Conservation (phyloP, 2,113 vertebrate genomes). For the Tupaia chinensis region DNA sequence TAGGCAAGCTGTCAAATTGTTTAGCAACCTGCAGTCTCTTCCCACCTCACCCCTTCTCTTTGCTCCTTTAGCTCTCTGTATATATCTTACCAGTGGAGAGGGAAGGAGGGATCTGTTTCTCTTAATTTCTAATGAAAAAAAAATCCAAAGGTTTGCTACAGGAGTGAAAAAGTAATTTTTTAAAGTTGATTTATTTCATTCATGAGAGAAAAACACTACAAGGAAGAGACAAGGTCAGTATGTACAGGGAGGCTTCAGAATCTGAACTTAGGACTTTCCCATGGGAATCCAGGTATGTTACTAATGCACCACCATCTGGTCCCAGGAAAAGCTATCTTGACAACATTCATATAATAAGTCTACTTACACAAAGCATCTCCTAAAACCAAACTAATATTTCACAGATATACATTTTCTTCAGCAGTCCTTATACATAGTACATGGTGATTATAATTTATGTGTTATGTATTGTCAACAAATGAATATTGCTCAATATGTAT, state of each 20-base stretch:
- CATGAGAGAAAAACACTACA: no score
- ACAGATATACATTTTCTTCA: slow-evolving; percentile 45
- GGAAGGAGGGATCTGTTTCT: background rate
- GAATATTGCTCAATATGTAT: background rate
- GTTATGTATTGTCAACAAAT: slow-evolving; percentile 27
- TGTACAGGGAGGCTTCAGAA: no score
- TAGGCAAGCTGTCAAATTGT: slow-evolving; percentile 17
- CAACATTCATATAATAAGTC: background rate
- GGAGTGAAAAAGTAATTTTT: slow-evolving; percentile 8
- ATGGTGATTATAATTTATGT: background rate
- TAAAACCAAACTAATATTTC: slow-evolving; percentile 53
- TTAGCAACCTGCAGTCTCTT: background rate
- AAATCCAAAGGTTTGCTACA: background rate
- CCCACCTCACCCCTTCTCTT: background rate
- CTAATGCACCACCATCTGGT: no score
- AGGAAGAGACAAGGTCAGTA: no score
- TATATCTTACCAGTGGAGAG: background rate
- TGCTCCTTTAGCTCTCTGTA: background rate
- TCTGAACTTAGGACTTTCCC: no score
- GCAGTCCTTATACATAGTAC: background rate
- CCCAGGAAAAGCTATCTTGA: background rate
- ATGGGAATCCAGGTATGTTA: no score
- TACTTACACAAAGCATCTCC: slow-evolving; percentile 1
- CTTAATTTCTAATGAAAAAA: slow-evolving; percentile 33
- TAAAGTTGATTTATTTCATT: no score